These are phyloP conservation scores for Stegophylla sp. DNA, from an alignment of 2,888 invertebrate species.

Conservation along the genomic window DNA sequence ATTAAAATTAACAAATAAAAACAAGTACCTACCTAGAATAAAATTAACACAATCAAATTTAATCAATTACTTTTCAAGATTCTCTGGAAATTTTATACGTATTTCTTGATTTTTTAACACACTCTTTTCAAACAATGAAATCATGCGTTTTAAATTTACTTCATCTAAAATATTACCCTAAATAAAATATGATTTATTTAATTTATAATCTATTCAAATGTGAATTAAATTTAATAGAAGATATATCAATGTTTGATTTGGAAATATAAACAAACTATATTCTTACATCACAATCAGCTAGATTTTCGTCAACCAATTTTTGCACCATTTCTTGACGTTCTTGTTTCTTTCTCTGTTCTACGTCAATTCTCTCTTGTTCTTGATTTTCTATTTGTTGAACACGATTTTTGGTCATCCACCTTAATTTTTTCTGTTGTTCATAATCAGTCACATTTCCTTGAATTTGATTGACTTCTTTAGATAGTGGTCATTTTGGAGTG, in stretches of 20 bases:
- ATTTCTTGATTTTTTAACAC: slow-evolving; percentile 94
- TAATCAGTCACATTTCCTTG: slow-evolving; percentile 72
- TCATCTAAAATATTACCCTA: slow-evolving; percentile 89
- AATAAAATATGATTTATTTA: slow-evolving; percentile 14
- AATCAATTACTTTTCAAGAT: slow-evolving; percentile 79
- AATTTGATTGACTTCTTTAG: slow-evolving; percentile 69
- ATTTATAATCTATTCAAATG: background rate
- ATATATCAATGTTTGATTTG: background rate
- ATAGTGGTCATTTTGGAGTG: slow-evolving; percentile 76
- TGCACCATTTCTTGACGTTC: slow-evolving; percentile 57
- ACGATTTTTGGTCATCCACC: slow-evolving; percentile 63
- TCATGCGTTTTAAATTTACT: slow-evolving; percentile 82
- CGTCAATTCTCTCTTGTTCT: slow-evolving; percentile 59
- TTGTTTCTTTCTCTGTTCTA: slow-evolving; percentile 50
- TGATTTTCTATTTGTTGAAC: slow-evolving; percentile 61
- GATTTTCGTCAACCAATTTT: slow-evolving; percentile 55
- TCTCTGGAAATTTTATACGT: slow-evolving; percentile 96
- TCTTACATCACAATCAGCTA: slow-evolving; percentile 40
- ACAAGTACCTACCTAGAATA: background rate
- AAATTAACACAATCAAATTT: background rate
- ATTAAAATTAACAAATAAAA: slow-evolving; percentile 40
- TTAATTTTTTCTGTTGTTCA: slow-evolving; percentile 64
- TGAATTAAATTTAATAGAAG: too few relatives aligned
- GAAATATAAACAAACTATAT: background rate
- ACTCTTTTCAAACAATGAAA: slow-evolving; percentile 92